Percentiles rank a stretch among this genome's conserved stretches.
Evolutionary conservation across 2,797 vertebrate genomes (phyloP).

Genomic region (Otus scops): DNA sequence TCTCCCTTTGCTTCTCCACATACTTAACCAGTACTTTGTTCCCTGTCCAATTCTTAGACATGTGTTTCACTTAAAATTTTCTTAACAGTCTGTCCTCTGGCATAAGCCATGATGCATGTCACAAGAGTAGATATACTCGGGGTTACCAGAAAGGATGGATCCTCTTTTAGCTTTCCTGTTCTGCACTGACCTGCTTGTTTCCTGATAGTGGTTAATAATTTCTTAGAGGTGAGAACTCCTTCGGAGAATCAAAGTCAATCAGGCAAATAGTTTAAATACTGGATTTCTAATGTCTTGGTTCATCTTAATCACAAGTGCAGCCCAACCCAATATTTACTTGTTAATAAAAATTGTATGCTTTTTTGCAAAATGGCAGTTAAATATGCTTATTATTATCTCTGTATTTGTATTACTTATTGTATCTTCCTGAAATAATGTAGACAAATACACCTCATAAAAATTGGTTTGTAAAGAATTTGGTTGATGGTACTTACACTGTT

Average conservation of each 20-base stretch:
- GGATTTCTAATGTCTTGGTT: neutral
- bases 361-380: neutral
- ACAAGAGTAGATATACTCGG: neutral
- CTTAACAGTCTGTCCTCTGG: neutral
- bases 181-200: neutral
- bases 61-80: neutral
- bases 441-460: neutral
- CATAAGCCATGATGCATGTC: neutral
- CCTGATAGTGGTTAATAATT: neutral
- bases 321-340: neutral
- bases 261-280: neutral
- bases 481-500: neutral
- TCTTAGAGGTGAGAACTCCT: neutral
- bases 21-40: neutral
- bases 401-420: neutral
- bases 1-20: neutral
- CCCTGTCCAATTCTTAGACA: neutral
- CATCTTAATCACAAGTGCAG: neutral
- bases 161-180: neutral
- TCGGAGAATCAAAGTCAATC: neutral
- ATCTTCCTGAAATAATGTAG: neutral
- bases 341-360: neutral
- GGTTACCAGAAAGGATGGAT: neutral
- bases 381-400: neutral
- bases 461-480: neutral